A percentile compares a stretch with the other conserved stretches of the same genome.
These are phyloP conservation scores for Lycocerus yunnanus DNA, from an alignment of 2,888 invertebrate species.

Conservation along the genomic window DNA sequence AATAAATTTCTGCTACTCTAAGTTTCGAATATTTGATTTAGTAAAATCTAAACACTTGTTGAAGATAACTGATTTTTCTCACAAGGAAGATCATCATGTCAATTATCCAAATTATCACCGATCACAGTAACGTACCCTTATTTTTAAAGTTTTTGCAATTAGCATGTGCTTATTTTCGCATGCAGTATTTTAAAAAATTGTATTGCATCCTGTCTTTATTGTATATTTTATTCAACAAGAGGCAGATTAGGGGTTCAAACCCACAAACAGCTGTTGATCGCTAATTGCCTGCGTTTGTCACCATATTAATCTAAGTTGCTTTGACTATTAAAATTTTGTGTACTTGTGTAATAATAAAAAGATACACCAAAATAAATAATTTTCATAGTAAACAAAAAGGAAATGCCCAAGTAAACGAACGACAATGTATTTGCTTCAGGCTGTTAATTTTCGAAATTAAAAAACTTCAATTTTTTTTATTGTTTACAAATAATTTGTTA, in stretches of 20 bases:
- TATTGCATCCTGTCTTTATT: background rate
- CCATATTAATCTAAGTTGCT: no score
- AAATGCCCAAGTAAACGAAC: no score
- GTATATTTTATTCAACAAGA: background rate
- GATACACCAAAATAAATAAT: no score
- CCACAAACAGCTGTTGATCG: background rate
- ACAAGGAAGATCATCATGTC: background rate
- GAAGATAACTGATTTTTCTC: background rate
- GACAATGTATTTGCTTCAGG: no score
- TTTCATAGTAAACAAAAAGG: no score
- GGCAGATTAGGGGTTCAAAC: background rate
- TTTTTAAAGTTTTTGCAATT: background rate
- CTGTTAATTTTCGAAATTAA: no score
- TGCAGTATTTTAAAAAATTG: background rate
- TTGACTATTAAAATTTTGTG: no score
- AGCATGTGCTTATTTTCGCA: background rate
- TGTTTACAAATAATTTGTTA: no score
- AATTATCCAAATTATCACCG: background rate
- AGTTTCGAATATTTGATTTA: background rate
- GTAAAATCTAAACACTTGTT: background rate
- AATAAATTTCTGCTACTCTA: constrained; percentile 2
- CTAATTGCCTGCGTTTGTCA: no score
- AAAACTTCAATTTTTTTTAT: no score
- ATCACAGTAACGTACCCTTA: background rate
- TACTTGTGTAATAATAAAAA: no score